Percentiles rank a stretch among this genome's conserved stretches.
These are phyloP conservation scores for Neodiprion virginianus DNA, from an alignment of 1,140 invertebrate genomes.

Conservation along the genomic window DNA sequence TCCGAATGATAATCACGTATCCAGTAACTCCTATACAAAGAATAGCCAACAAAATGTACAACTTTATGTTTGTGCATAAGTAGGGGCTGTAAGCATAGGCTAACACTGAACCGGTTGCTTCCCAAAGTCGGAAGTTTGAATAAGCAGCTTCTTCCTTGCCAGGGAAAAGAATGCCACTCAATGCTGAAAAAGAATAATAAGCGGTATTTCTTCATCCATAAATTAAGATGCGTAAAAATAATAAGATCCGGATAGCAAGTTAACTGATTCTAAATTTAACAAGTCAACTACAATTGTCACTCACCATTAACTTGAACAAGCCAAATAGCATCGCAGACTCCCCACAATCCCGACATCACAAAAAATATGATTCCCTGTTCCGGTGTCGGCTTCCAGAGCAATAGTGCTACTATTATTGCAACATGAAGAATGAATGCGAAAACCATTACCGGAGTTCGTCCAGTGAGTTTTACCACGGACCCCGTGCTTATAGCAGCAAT, in stretches of 20 bases:
- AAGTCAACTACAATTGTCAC: conserved; percentile 33
- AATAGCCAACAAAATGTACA: conserved; percentile 77
- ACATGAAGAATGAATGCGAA: conserved; percentile 77
- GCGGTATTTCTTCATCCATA: too few relatives aligned
- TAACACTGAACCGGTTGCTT: conserved; percentile 87
- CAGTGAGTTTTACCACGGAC: conserved; percentile 80
- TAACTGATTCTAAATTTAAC: too few relatives aligned
- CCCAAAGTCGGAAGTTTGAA: conserved; percentile 92
- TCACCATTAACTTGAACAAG: conserved; percentile 93
- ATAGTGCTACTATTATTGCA: conserved; percentile 69
- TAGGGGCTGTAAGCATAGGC: conserved; percentile 81
- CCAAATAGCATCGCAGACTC: conserved; percentile 90
- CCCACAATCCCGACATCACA: conserved; percentile 87
- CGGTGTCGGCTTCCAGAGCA: conserved; percentile 78
- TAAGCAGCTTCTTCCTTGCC: conserved; percentile 90
- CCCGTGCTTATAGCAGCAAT: conserved; percentile 82
- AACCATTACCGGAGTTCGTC: conserved; percentile 78
- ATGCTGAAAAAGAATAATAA: conserved; percentile 65
- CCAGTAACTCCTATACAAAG: conserved; percentile 78
- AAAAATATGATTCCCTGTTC: conserved; percentile 79
- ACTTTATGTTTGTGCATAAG: conserved; percentile 77
- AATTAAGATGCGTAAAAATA: too few relatives aligned
- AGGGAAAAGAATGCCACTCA: conserved; percentile 88
- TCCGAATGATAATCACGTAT: conserved; percentile 61
- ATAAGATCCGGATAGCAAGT: too few relatives aligned